phyloP scores from a whole-genome alignment of 2,797 vertebrate genomes.

The Anolis apletophallus region DNA sequence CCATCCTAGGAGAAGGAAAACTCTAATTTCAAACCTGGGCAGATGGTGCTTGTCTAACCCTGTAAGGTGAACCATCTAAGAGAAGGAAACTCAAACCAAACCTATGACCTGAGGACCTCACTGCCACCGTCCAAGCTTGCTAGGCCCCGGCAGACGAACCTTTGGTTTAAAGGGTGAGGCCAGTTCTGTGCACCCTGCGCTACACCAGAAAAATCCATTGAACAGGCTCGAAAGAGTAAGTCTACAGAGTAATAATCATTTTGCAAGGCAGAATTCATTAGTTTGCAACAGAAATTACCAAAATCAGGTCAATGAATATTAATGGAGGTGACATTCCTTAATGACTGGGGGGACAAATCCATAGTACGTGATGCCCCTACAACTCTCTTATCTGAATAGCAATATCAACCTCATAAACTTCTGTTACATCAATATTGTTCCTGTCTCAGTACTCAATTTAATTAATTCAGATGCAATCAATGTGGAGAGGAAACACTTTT shows the following conservation, averaged over 20 bases:
- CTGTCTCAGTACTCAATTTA: slow-evolving; percentile 64
- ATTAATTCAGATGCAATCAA: slow-evolving; percentile 75
- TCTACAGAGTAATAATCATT: slow-evolving; percentile 1
- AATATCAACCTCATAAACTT: slow-evolving; percentile 72
- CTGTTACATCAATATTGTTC: slow-evolving; percentile 74
- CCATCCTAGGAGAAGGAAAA: no score
- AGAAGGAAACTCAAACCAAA: no score
- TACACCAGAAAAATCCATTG: no score
- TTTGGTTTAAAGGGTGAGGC: no score
- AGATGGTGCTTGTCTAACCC: no score
- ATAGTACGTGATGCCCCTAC: slow-evolving; percentile 2
- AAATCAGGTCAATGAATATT: slow-evolving; percentile 68
- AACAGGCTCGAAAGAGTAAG: no score
- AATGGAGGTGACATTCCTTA: slow-evolving; percentile 68
- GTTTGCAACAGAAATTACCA: slow-evolving; percentile 64
- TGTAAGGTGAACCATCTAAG: no score
- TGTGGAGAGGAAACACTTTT: slow-evolving; percentile 64
- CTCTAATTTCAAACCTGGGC: no score
- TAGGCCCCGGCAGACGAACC: no score
- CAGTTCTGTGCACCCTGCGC: no score
- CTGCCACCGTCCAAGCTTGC: no score
- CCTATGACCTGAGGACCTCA: no score
- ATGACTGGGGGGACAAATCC: slow-evolving; percentile 42
- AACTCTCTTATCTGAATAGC: slow-evolving; percentile 59
- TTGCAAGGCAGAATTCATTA: slow-evolving; percentile 58